Conservation (phyloP, 2,113 vertebrate genomes). For the Onychostruthus taczanowskii region DNA sequence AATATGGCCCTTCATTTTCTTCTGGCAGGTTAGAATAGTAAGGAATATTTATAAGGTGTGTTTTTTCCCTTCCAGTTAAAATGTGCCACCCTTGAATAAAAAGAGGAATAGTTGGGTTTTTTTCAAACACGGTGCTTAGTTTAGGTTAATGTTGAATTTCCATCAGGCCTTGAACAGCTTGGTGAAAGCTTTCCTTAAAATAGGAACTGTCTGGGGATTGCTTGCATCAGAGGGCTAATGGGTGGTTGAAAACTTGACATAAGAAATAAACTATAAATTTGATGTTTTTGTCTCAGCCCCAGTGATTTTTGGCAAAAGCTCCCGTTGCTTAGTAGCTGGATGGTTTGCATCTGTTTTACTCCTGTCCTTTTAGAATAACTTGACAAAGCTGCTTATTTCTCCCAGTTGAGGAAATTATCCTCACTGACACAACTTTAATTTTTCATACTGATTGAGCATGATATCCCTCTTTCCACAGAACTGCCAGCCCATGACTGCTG, state of each 20-base stretch:
- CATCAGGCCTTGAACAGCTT: not conserved
- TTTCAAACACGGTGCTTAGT: not conserved
- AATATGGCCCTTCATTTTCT: not conserved
- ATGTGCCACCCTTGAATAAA: not conserved
- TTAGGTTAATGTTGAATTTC: not conserved
- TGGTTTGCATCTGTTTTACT: not conserved
- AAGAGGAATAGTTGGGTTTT: not conserved
- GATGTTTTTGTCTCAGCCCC: not conserved
- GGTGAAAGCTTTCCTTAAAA: constrained; percentile 3
- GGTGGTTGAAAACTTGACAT: not conserved
- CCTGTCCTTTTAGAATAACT: not conserved
- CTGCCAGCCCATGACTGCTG: not conserved
- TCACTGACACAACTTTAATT: not conserved
- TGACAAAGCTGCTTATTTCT: not conserved
- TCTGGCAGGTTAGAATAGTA: not conserved
- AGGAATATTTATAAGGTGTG: not conserved
- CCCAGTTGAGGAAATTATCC: not conserved
- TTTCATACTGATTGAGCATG: not conserved
- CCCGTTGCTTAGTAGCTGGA: constrained; percentile 23
- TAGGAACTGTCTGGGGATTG: not conserved
- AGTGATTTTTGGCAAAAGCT: not conserved
- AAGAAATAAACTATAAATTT: not conserved
- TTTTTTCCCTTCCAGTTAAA: not conserved
- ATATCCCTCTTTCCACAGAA: not conserved
- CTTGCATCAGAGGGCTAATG: not conserved